Evolutionary conservation across 2,888 invertebrate genomes (phyloP).

Genomic region (Rhagium mordax): DNA sequence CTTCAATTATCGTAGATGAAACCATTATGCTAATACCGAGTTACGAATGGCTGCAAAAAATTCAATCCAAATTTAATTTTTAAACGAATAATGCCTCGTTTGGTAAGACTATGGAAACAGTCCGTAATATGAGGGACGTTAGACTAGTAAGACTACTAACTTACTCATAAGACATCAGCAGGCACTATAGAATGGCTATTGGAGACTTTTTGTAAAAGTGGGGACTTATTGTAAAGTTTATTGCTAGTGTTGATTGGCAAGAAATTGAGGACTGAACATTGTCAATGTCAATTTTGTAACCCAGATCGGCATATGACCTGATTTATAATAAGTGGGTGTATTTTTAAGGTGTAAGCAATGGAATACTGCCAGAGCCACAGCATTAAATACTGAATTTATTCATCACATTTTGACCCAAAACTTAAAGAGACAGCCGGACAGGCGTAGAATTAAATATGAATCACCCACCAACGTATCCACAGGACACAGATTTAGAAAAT

Average conservation of each 20-base stretch:
- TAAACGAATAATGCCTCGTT: background rate
- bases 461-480: background rate
- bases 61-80: constrained; percentile 45
- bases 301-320: too few relatives aligned
- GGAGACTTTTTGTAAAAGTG: too few relatives aligned
- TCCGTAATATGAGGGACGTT: constrained; percentile 40
- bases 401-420: background rate
- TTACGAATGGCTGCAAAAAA: constrained; percentile 24
- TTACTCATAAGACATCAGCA: too few relatives aligned
- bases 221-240: too few relatives aligned
- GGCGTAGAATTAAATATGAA: constrained; percentile 16
- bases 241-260: too few relatives aligned
- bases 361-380: too few relatives aligned
- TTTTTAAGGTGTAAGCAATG: too few relatives aligned
- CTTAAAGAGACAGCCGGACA: background rate
- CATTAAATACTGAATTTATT: too few relatives aligned
- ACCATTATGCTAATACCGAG: background rate
- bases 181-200: too few relatives aligned
- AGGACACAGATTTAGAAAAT: constrained; percentile 26
- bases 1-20: background rate
- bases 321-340: too few relatives aligned
- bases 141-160: constrained; percentile 37
- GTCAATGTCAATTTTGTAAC: too few relatives aligned
- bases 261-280: too few relatives aligned
- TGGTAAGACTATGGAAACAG: constrained; percentile 40